A percentile compares a stretch with the other conserved stretches of the same genome.
These are phyloP conservation scores for Dione juno DNA, from an alignment of 2,888 invertebrate species.

Conservation along the genomic window DNA sequence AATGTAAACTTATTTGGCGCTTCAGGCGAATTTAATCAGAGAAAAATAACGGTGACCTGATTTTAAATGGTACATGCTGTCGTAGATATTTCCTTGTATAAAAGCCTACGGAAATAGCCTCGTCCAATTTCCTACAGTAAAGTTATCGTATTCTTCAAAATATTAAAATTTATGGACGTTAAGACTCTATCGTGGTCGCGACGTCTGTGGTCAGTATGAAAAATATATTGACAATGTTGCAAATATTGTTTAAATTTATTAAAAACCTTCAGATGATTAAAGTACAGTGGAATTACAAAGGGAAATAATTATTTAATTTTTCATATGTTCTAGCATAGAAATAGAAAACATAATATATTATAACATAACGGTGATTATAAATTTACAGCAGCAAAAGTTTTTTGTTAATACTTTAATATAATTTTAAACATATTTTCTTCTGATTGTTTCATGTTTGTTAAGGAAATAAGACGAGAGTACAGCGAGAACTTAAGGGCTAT, in stretches of 20 bases:
- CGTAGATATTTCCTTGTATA: constrained; percentile 20
- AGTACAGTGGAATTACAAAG: too few species aligned
- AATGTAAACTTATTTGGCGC: constrained; percentile 36
- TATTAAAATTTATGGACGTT: constrained; percentile 22
- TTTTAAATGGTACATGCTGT: constrained; percentile 22
- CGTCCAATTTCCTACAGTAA: constrained; percentile 21
- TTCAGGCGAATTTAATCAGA: constrained; percentile 28
- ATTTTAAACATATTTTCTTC: constrained; percentile 1
- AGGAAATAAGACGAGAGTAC: constrained; percentile 8
- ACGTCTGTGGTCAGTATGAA: not conserved
- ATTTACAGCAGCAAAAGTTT: not conserved
- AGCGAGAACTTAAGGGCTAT: constrained; percentile 24
- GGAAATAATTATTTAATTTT: too few species aligned
- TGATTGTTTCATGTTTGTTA: not conserved
- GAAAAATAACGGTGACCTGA: constrained; percentile 25
- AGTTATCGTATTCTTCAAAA: constrained; percentile 21
- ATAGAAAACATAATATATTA: too few species aligned
- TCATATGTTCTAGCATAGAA: too few species aligned
- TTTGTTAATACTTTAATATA: constrained; percentile 4
- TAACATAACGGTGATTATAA: not conserved
- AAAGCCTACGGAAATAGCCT: constrained; percentile 22
- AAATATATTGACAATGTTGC: not conserved
- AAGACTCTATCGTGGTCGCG: not conserved
- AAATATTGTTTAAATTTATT: not conserved
- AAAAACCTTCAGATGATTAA: too few species aligned